Evolutionary conservation across 2,797 vertebrate species (phyloP), one percentile per base, ranked within the genome.

Genomic region (Tympanoctomys barrerae): DNA sequence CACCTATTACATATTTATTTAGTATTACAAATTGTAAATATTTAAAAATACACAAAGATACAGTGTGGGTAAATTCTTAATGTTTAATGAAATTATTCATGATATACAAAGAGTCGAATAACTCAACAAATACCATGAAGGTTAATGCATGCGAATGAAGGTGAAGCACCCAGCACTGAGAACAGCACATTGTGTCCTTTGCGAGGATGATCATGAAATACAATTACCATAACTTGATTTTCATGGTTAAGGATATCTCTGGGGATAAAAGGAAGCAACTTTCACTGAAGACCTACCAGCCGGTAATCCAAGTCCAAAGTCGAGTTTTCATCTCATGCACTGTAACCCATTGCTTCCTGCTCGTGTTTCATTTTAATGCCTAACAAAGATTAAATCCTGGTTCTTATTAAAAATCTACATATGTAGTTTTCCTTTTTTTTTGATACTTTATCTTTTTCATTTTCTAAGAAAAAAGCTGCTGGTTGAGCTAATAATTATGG

Each of bases 81-180:
- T 98, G 97, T 98, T 98, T 98, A 98, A 98, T 98, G 97, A 98
- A 98, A 98, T 98, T 98, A 98, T 99, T 98, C 98, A 98, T 98
- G 98, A 98, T 98, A 98, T 98, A 98, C 97, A 98, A 98, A 98
- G 98, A 98, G 97, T 97, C 49, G 59, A 97, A 96, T 97, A 98
- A 97, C 98, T 98, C 98, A 98, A 98, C 98, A 98, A 98, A 98
- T 98, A 98, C 97, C 85, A 98, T 98, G 98, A 99, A 99, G 98
- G 98, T 99, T 98, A 99, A 99, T 98, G 97, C 98, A 99, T 98
- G 98, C 98, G 0, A 95, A 97, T 97, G 95, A 98, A 98, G 98
- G 96, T 97, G 96, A 98, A 97, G 89, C 97, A 92, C 91, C 94
- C 92, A 96, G 89, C 71, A 95, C 96, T 94, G 54, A 97, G 22